Evolutionary conservation across 2,113 vertebrate species (phyloP).

Genomic region (Bagarius yarrelli): DNA sequence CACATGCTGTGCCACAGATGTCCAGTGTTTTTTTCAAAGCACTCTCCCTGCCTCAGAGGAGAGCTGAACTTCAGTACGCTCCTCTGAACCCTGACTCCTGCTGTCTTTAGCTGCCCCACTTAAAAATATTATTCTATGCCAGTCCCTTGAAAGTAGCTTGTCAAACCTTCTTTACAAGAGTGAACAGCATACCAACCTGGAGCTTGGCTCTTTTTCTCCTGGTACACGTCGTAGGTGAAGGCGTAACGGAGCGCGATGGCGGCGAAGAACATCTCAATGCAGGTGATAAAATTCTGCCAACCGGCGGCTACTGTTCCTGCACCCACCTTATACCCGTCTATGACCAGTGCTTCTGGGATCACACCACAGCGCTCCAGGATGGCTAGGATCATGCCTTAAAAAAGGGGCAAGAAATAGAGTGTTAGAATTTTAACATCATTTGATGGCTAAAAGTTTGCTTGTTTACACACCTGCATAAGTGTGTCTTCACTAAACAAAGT

Average conservation of each 20-base stretch:
- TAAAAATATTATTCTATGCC: conserved; percentile 1
- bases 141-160: neutral
- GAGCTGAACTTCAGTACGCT: conserved; percentile 41
- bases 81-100: conserved; percentile 34
- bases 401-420: neutral
- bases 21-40: conserved; percentile 28
- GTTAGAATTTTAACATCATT: too few species aligned
- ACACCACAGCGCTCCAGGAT: conserved; percentile 87
- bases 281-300: conserved; percentile 96
- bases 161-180: neutral
- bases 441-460: too few species aligned
- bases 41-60: conserved; percentile 18
- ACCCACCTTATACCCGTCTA: conserved; percentile 79
- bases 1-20: conserved; percentile 29
- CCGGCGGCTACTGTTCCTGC: conserved; percentile 90
- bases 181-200: conserved; percentile 71
- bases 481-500: too few species aligned
- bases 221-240: conserved; percentile 86
- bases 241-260: conserved; percentile 86
- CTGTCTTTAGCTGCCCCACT: conserved; percentile 12
- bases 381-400: conserved; percentile 85
- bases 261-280: conserved; percentile 93
- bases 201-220: conserved; percentile 80
- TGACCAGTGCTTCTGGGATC: conserved; percentile 83
- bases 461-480: too few species aligned